A percentile compares a stretch with the other conserved stretches of the same genome.
phyloP scores from a whole-genome alignment of 2,888 invertebrate species.

The Agrochola litura region DNA sequence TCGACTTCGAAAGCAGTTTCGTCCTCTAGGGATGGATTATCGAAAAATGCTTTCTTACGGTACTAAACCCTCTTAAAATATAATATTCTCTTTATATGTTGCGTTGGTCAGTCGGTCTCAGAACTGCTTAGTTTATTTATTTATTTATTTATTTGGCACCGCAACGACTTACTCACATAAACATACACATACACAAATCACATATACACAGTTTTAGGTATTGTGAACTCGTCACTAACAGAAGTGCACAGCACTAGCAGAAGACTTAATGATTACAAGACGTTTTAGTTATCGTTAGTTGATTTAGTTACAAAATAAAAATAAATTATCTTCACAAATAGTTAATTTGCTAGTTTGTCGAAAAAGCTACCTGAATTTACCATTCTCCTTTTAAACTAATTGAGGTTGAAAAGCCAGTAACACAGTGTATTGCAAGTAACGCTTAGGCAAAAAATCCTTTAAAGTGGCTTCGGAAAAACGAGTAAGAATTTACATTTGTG shows the following conservation, averaged over 20 bases:
- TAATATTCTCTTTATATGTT: background rate
- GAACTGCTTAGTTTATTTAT: no score
- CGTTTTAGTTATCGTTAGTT: no score
- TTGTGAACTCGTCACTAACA: no score
- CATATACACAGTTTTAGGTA: no score
- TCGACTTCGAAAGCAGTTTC: background rate
- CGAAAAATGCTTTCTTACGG: background rate
- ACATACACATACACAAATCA: no score
- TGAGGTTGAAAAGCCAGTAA: slow-evolving; percentile 30
- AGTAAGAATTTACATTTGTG: slow-evolving; percentile 64
- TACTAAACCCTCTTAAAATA: background rate
- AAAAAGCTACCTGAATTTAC: background rate
- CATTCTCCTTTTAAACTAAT: slow-evolving; percentile 18
- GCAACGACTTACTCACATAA: no score
- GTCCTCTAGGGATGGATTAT: background rate
- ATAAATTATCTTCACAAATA: no score
- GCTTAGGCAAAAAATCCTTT: slow-evolving; percentile 39
- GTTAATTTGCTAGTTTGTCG: background rate
- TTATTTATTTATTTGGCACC: no score
- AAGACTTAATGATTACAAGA: no score
- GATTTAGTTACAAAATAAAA: no score
- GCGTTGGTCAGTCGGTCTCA: background rate
- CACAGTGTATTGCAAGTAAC: slow-evolving; percentile 39
- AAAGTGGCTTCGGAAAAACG: slow-evolving; percentile 57
- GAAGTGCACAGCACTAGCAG: no score